Percentiles rank a stretch among this genome's conserved stretches.
These are phyloP conservation scores for Tiphia femorata DNA, from an alignment of 2,888 invertebrate species.

Conservation along the genomic window DNA sequence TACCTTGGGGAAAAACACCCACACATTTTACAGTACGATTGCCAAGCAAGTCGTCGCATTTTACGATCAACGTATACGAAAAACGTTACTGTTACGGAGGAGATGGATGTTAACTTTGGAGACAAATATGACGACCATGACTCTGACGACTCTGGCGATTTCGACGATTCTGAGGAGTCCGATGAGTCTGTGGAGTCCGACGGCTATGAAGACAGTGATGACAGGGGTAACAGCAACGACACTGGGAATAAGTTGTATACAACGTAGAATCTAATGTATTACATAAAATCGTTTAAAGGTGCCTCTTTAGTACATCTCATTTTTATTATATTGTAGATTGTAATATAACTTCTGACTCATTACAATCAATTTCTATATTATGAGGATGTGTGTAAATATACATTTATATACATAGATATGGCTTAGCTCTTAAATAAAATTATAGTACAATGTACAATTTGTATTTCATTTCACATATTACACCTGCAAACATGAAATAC, in stretches of 20 bases:
- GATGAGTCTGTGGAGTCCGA: too few species aligned
- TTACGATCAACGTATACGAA: constrained; percentile 27
- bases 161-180: too few species aligned
- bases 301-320: constrained; percentile 26
- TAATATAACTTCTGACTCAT: too few species aligned
- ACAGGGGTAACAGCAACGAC: too few species aligned
- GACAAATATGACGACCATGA: too few species aligned
- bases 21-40: constrained; percentile 77
- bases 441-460: constrained; percentile 55
- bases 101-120: too few species aligned
- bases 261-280: not conserved
- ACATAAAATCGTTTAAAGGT: not conserved
- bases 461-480: constrained; percentile 19
- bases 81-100: constrained; percentile 20
- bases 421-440: constrained; percentile 52
- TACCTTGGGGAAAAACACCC: constrained; percentile 79
- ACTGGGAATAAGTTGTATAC: not conserved
- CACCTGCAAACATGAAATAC: constrained; percentile 37
- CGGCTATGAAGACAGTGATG: too few species aligned
- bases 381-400: constrained; percentile 33
- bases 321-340: constrained; percentile 47
- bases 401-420: constrained; percentile 49
- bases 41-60: constrained; percentile 71
- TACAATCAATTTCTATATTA: constrained; percentile 33
- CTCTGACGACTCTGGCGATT: too few species aligned